Conservation (phyloP, 2,797 vertebrate genomes). For the Oceanodroma leucorhoa region DNA sequence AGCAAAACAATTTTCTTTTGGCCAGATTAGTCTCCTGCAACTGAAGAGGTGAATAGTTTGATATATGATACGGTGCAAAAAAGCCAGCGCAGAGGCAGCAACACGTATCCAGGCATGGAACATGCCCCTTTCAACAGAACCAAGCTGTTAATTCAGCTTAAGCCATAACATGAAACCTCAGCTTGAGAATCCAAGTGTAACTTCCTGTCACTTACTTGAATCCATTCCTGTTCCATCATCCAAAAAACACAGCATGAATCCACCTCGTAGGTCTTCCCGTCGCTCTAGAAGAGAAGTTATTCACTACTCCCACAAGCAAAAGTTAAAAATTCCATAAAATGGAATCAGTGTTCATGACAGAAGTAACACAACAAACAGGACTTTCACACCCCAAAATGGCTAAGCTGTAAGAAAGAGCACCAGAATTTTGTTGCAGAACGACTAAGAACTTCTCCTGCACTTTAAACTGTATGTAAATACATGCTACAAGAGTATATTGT, state of each 20-base stretch:
- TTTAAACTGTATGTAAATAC: not conserved
- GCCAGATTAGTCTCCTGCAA: not conserved
- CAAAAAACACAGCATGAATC: slow-evolving; percentile 95
- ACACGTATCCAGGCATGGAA: not conserved
- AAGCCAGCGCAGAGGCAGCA: not conserved
- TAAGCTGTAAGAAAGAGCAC: not conserved
- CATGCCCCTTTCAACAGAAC: not conserved
- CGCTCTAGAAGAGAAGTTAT: slow-evolving; percentile 77
- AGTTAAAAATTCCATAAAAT: not conserved
- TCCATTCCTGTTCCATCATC: slow-evolving; percentile 98
- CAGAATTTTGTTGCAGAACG: not conserved
- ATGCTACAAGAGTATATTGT: not conserved
- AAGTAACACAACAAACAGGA: not conserved
- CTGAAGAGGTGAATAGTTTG: not conserved
- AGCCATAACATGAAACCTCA: not conserved
- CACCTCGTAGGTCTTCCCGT: slow-evolving; percentile 87
- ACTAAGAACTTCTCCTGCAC: not conserved
- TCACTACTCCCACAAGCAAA: not conserved
- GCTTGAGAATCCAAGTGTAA: not conserved
- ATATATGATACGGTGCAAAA: not conserved
- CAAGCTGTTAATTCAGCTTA: not conserved
- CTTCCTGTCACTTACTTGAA: slow-evolving; percentile 83
- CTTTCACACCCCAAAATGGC: not conserved
- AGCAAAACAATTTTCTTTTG: not conserved
- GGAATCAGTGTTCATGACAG: not conserved